Base-by-base conservation (phyloP, 2,888 invertebrate species). In the Diploptera punctata region DNA sequence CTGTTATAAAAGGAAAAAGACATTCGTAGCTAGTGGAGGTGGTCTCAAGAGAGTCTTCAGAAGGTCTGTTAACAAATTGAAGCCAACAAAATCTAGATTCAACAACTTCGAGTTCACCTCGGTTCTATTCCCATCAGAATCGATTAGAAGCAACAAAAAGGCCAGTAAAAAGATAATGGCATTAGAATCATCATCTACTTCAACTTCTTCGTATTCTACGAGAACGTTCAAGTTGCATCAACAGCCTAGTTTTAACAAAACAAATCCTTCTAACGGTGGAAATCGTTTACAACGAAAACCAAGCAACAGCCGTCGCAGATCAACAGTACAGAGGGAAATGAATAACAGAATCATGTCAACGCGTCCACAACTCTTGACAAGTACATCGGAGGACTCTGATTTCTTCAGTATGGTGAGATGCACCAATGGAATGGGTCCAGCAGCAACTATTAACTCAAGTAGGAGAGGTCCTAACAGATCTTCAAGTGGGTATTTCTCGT, bases 401-500 rank as follows among this genome's bases (percentile, higher is more conserved):
- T 84, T 84, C 76, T 82, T 84, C 74, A 83, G 83, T 3, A 75
- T 83, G 76, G 79, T 79, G 81, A 26, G 79, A 21, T 60, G 60
- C 29, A 26, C 29, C 21, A 29, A 24, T 29, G 26, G 10, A 2
- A 10, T 21, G n/a, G 38, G 67, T 62, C 47, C 10, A 2, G 43
- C 44, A 26, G 33, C 49, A 9, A 70, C 70, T 16, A 29, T 21
- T 0, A 47, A 33, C n/a, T 21, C 33, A 80, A 52, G 82, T 80
- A 2, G 81, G 80, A 72, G 78, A 81, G 65, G 78, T 81, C 72
- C 54, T 2, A 83, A 83, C 74, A 79, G 83, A 68, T 86, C 86
- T 52, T 87, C 86, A 70, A 87, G 86, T 75, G 88, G 89, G 9
- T 94, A 94, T 80, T 93, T 94, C 0, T 93, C 94, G 2, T 95